phyloP scores from a whole-genome alignment of 2,888 invertebrate species.

The Autographa pulchrina region DNA sequence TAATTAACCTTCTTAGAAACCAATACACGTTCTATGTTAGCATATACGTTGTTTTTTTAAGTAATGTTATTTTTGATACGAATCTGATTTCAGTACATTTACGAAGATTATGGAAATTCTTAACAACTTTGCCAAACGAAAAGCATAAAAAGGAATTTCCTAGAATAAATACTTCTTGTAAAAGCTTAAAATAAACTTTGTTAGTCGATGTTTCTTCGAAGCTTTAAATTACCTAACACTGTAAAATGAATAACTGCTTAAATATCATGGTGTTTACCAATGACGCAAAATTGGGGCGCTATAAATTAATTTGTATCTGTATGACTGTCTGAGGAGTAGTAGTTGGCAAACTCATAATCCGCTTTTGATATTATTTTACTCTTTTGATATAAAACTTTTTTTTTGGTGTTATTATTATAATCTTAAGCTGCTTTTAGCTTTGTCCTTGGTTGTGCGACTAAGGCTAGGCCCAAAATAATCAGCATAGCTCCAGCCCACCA shows the following conservation, averaged over 20 bases:
- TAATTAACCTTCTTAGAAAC: neutral
- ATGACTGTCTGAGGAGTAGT: no score
- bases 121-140: neutral
- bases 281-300: no score
- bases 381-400: neutral
- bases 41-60: neutral
- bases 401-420: neutral
- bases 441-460: conserved; percentile 86
- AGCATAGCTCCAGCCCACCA: conserved; percentile 93
- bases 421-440: conserved; percentile 65
- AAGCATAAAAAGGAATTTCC: neutral
- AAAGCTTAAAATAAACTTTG: conserved; percentile 4
- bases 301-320: no score
- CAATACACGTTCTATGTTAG: neutral
- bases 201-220: neutral
- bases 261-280: no score
- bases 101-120: neutral
- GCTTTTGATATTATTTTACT: neutral
- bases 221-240: neutral
- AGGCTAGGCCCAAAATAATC: conserved; percentile 92
- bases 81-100: neutral
- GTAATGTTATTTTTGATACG: neutral
- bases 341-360: no score
- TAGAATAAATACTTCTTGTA: conserved; percentile 4
- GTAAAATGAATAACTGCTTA: no score